Evolutionary conservation across 92 coral and sea anemone genomes (phyloP).

Genomic region (Montipora capitata): DNA sequence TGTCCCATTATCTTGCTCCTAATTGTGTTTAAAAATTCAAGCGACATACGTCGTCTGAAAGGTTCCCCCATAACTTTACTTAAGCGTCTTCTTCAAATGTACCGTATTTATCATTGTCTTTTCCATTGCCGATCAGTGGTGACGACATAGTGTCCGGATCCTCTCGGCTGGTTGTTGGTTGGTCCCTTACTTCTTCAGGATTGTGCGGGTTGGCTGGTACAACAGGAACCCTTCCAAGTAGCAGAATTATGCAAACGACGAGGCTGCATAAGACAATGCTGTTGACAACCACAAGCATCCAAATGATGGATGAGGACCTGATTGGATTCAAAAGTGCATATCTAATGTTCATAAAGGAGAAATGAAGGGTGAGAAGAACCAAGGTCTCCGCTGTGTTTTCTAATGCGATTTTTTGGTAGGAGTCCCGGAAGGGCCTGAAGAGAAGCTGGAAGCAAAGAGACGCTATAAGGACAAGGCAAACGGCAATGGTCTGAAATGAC

Average conservation of each 20-base stretch:
- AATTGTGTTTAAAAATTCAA: no score
- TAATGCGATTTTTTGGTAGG: conserved; percentile 43
- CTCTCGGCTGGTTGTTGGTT: not conserved
- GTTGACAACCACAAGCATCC: conserved; percentile 48
- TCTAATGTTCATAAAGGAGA: conserved; percentile 64
- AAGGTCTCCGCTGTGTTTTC: conserved; percentile 61
- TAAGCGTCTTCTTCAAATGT: conserved; percentile 5
- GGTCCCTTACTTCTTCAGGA: not conserved
- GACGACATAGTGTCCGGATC: not conserved
- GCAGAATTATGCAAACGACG: not conserved
- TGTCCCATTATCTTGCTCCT: no score
- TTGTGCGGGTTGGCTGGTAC: not conserved
- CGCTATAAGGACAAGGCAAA: conserved; percentile 43
- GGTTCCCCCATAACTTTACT: no score
- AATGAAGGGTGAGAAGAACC: conserved; percentile 70
- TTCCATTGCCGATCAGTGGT: not conserved
- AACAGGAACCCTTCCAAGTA: conserved; percentile 4
- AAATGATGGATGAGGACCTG: conserved; percentile 20
- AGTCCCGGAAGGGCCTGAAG: conserved; percentile 53
- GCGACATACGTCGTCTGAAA: no score
- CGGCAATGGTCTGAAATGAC: conserved; percentile 60
- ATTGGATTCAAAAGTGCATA: conserved; percentile 28
- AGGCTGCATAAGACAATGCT: conserved; percentile 8
- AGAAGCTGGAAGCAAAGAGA: conserved; percentile 55
- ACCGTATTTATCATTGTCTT: conserved; percentile 1